phyloP scores from a whole-genome alignment of 1,140 invertebrate genomes.

The Mactra quadrangularis region DNA sequence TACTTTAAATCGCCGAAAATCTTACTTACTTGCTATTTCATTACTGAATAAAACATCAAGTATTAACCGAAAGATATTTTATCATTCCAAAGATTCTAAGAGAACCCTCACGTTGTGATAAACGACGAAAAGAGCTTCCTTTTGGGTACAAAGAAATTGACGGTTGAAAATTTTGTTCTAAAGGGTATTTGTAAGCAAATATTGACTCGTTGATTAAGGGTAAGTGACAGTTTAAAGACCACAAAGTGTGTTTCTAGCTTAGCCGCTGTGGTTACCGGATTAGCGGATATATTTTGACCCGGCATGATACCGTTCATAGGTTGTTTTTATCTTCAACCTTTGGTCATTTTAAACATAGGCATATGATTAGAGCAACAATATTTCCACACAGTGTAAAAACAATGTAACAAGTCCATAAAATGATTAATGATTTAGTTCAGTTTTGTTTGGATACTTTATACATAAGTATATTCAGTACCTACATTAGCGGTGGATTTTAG shows the following conservation, averaged over 20 bases:
- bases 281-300: constrained; percentile 33
- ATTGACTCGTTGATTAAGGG: constrained; percentile 35
- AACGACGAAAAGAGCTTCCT: constrained; percentile 7
- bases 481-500: too few species aligned
- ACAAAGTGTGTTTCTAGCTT: constrained; percentile 36
- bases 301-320: not conserved
- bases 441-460: too few species aligned
- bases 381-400: not conserved
- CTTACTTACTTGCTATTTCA: too few species aligned
- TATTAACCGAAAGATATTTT: not conserved
- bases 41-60: not conserved
- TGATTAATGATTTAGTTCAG: not conserved
- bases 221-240: constrained; percentile 35
- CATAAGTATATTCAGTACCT: too few species aligned
- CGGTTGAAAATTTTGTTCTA: constrained; percentile 1
- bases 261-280: constrained; percentile 26
- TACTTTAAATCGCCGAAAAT: not conserved
- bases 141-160: not conserved
- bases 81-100: constrained; percentile 3
- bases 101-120: constrained; percentile 4
- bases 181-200: constrained; percentile 30
- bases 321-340: constrained; percentile 15
- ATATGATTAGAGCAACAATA: not conserved
- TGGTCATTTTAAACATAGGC: constrained; percentile 6
- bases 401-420: not conserved